phyloP scores from a whole-genome alignment of 2,888 invertebrate genomes.

The Trissonchulus sp. region DNA sequence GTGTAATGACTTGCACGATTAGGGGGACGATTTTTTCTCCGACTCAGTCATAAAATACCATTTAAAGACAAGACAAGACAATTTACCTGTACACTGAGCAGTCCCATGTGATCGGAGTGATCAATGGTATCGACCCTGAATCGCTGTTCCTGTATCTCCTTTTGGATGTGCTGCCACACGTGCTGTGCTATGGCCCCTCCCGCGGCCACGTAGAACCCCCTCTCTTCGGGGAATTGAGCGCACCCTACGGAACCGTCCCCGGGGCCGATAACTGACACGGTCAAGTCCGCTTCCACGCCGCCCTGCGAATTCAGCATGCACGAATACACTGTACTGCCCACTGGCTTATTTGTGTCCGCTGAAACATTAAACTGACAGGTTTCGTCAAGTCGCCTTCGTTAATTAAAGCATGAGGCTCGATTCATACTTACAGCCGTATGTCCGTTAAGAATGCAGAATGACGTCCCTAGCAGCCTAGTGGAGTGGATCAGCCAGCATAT shows the following conservation, averaged over 20 bases:
- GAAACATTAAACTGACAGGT: too few relatives aligned
- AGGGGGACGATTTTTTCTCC: too few relatives aligned
- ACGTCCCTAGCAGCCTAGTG: too few relatives aligned
- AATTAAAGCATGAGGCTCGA: too few relatives aligned
- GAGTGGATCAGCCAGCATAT: too few relatives aligned
- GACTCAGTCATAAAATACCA: too few relatives aligned
- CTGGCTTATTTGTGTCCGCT: constrained; percentile 61
- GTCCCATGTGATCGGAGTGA: constrained; percentile 69
- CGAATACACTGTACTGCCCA: constrained; percentile 65
- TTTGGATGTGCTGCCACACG: constrained; percentile 66
- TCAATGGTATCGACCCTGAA: constrained; percentile 70
- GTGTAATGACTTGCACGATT: too few relatives aligned
- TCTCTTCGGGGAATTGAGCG: constrained; percentile 39
- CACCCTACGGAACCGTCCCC: constrained; percentile 56
- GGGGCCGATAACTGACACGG: constrained; percentile 62
- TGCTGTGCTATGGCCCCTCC: constrained; percentile 75
- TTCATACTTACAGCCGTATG: too few relatives aligned
- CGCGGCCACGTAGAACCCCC: constrained; percentile 72
- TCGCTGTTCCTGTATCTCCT: constrained; percentile 64
- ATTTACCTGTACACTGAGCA: constrained; percentile 78
- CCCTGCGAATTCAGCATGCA: constrained; percentile 72
- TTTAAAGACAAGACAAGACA: too few relatives aligned
- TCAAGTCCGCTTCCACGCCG: constrained; percentile 77
- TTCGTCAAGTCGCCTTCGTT: too few relatives aligned
- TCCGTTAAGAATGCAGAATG: too few relatives aligned